Conservation (phyloP, 2,888 invertebrate species). For the Diadegma fenestrale region DNA sequence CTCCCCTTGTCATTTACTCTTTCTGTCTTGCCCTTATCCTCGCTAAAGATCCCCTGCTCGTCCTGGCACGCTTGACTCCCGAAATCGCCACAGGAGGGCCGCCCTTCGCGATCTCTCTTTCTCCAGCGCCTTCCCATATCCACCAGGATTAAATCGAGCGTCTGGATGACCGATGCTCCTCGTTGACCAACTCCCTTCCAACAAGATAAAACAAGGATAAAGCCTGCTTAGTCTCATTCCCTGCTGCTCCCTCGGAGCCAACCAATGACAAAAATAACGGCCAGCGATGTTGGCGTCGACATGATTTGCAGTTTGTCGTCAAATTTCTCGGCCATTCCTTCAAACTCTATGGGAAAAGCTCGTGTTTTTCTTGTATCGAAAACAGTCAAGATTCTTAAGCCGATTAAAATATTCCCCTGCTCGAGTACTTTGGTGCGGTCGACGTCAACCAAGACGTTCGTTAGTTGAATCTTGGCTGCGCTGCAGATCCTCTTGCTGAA, state of each 20-base stretch:
- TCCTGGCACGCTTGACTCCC: conserved; percentile 54
- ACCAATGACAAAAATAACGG: not conserved
- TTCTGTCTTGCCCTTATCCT: conserved; percentile 76
- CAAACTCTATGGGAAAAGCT: not conserved
- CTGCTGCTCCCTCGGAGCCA: not conserved
- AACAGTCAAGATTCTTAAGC: conserved; percentile 68
- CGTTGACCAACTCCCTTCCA: conserved; percentile 63
- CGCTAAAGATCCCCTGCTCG: conserved; percentile 79
- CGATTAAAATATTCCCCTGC: conserved; percentile 73
- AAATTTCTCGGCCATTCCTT: too few relatives aligned
- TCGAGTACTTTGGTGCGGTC: conserved; percentile 79
- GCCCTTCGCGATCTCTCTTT: conserved; percentile 22
- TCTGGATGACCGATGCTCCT: conserved; percentile 84
- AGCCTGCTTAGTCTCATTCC: conserved; percentile 72
- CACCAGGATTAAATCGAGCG: conserved; percentile 84
- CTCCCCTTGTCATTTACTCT: conserved; percentile 15
- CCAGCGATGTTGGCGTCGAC: too few relatives aligned
- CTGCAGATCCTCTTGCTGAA: conserved; percentile 35
- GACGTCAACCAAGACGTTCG: conserved; percentile 78
- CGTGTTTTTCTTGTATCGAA: not conserved
- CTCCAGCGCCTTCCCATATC: conserved; percentile 74
- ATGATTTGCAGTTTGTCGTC: not conserved
- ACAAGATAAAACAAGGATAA: conserved; percentile 84
- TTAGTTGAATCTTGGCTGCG: conserved; percentile 76
- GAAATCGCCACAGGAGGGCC: conserved; percentile 59